phyloP scores from a whole-genome alignment of 2,797 vertebrate genomes.

The Enteromius mattozi region DNA sequence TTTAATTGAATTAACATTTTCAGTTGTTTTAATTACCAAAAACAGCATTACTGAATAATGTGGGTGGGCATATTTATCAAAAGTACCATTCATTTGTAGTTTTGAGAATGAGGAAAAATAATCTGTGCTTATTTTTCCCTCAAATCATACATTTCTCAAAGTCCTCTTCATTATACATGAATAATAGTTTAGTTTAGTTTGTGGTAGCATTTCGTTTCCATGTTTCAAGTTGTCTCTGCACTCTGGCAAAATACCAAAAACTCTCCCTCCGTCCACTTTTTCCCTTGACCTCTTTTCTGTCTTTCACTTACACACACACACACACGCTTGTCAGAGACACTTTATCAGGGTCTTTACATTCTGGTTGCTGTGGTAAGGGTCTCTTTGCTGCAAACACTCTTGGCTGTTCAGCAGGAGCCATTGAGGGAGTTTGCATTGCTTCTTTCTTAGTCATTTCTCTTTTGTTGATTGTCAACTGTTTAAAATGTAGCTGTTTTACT shows the following conservation, averaged over 20 bases:
- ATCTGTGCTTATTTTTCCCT: not conserved
- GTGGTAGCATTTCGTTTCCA: not conserved
- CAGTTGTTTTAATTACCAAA: not conserved
- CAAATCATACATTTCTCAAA: not conserved
- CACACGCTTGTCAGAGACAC: conserved; percentile 10
- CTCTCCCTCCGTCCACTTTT: not conserved
- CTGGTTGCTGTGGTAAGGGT: conserved; percentile 39
- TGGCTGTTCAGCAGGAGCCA: conserved; percentile 19
- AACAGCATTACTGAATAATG: not conserved
- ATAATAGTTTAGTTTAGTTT: not conserved
- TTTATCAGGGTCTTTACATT: conserved; percentile 19
- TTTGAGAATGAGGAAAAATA: not conserved
- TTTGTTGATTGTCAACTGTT: not conserved
- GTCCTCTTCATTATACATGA: not conserved
- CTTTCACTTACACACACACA: conserved; percentile 12
- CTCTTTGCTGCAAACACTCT: conserved; percentile 21
- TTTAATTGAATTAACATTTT: not conserved
- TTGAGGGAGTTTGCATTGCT: not conserved
- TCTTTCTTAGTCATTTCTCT: not conserved
- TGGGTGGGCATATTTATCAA: not conserved
- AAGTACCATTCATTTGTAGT: not conserved
- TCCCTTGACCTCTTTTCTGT: not conserved
- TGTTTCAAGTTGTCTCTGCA: not conserved
- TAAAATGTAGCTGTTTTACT: not conserved
- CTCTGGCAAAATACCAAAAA: not conserved